Conservation (phyloP, 2,797 vertebrate genomes). For the Chrysocyon brachyurus region DNA sequence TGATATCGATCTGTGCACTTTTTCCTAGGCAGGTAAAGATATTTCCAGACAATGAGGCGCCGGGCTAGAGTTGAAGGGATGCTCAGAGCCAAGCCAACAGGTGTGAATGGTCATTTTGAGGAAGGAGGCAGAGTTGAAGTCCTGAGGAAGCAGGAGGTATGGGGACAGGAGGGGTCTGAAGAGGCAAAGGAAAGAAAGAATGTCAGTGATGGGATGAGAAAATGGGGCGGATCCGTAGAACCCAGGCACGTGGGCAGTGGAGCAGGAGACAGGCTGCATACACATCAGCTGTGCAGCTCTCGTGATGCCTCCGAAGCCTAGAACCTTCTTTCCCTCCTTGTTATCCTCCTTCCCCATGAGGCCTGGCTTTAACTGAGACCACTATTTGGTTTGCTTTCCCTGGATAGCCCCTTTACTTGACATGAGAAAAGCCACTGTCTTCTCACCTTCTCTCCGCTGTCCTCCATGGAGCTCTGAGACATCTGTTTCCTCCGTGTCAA, state of each 20-base stretch:
- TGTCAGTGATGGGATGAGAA: neutral
- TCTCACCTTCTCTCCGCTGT: neutral
- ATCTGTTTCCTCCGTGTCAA: neutral
- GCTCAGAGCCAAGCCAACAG: rapidly evolving
- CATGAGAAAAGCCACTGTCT: neutral
- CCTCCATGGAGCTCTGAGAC: neutral
- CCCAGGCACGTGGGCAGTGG: neutral
- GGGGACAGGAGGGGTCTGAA: neutral
- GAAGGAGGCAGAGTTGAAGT: neutral
- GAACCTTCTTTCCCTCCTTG: neutral
- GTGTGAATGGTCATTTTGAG: too few relatives aligned
- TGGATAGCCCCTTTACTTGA: neutral
- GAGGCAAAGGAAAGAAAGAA: neutral
- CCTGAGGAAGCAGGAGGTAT: neutral
- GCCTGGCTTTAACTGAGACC: neutral
- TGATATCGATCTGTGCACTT: neutral
- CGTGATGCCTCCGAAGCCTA: neutral
- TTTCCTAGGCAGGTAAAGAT: neutral
- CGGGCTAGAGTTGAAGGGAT: neutral
- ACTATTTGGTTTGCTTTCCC: neutral
- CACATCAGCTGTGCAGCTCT: too few relatives aligned
- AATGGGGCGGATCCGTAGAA: rapidly evolving
- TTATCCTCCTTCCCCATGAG: neutral
- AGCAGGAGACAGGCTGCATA: neutral
- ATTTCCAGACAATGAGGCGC: neutral